Percentiles rank a stretch among this genome's conserved stretches.
Conservation (phyloP, 2,797 vertebrate species). For the Anas flavirostris region DNA sequence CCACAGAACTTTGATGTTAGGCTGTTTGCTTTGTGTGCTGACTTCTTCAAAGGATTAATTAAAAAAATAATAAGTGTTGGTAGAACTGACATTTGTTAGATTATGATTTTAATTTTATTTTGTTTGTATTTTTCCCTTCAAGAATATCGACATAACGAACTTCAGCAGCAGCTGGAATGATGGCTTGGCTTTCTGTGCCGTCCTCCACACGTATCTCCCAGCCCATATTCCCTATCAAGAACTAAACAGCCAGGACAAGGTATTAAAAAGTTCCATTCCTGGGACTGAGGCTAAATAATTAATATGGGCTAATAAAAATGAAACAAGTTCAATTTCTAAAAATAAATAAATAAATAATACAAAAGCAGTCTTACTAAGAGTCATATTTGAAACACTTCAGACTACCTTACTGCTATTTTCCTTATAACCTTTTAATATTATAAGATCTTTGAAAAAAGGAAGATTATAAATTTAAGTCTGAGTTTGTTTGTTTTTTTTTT, state of each 20-base stretch:
- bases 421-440: not conserved
- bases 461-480: not conserved
- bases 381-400: not conserved
- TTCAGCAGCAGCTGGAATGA: constrained; percentile 99
- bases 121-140: not conserved
- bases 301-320: not conserved
- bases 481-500: not conserved
- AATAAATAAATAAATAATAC: too few relatives aligned
- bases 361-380: rapidly evolving
- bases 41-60: not conserved
- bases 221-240: constrained; percentile 97
- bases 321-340: not conserved
- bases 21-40: not conserved
- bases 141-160: constrained; percentile 99
- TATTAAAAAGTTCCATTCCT: constrained; percentile 35
- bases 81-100: not conserved
- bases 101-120: not conserved
- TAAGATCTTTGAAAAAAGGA: not conserved
- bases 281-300: not conserved
- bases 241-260: constrained; percentile 94
- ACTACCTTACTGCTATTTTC: not conserved
- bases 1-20: not conserved
- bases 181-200: constrained; percentile 94
- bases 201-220: constrained; percentile 96
- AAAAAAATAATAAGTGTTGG: not conserved